A percentile compares a stretch with the other conserved stretches of the same genome.
phyloP scores from a whole-genome alignment of 2,113 vertebrate genomes.

The Mixornis gularis region DNA sequence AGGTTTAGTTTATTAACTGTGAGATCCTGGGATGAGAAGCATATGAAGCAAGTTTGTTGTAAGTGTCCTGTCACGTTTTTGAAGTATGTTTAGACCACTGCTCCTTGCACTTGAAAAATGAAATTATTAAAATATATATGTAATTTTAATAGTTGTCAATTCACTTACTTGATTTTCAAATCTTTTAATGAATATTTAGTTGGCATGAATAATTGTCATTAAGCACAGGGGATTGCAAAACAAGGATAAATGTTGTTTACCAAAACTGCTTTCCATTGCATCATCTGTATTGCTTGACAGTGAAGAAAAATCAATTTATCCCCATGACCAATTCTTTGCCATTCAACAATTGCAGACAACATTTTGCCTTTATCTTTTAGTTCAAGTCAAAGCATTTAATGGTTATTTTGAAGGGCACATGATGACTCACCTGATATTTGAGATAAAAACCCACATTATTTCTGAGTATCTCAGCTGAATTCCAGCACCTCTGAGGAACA shows the following conservation, averaged over 20 bases:
- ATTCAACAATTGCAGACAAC: not conserved
- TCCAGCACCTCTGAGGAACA: not conserved
- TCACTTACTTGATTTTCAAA: conserved; percentile 31
- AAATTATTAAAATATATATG: not conserved
- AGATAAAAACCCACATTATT: not conserved
- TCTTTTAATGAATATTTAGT: conserved; percentile 35
- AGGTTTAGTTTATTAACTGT: not conserved
- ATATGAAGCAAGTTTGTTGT: not conserved
- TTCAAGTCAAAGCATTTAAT: not conserved
- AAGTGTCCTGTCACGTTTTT: not conserved
- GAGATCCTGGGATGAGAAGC: not conserved
- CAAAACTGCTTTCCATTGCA: not conserved
- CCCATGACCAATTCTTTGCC: not conserved
- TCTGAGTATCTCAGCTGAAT: not conserved
- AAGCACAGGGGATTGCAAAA: conserved; percentile 30
- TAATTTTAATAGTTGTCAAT: not conserved
- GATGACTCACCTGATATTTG: not conserved
- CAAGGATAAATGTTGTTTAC: conserved; percentile 39
- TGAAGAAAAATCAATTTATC: conserved; percentile 3
- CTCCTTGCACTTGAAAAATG: not conserved
- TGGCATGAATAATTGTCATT: conserved; percentile 15
- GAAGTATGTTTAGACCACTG: not conserved
- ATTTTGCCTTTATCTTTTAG: not conserved
- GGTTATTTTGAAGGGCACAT: not conserved
- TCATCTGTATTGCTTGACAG: not conserved